Conservation (phyloP, 1,140 invertebrate species). For the Drosophila biarmipes region DNA sequence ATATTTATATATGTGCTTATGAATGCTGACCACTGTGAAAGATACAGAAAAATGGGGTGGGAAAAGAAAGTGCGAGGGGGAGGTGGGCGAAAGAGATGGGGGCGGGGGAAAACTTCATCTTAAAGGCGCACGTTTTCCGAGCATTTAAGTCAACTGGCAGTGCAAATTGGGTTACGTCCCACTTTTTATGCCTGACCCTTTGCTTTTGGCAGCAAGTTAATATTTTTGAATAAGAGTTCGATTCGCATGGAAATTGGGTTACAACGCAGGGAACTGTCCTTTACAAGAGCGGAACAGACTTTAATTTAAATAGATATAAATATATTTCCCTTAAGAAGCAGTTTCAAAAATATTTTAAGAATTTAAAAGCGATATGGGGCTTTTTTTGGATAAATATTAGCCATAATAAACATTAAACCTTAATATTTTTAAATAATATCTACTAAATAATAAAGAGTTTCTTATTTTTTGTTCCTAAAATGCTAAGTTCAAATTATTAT, state of each 20-base stretch:
- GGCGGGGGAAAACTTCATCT: background rate
- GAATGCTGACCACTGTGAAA: background rate
- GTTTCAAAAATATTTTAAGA: too few species aligned
- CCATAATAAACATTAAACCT: too few species aligned
- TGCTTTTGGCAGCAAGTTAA: conserved; percentile 14
- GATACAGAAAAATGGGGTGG: background rate
- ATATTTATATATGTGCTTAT: background rate
- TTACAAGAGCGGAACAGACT: background rate
- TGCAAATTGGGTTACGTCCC: conserved; percentile 31
- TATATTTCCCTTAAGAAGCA: background rate
- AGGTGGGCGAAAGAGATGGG: too few species aligned
- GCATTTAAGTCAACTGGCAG: conserved; percentile 6
- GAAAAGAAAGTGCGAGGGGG: background rate
- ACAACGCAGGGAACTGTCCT: background rate
- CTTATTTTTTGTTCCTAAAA: too few species aligned
- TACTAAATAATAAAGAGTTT: too few species aligned
- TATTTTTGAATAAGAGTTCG: conserved; percentile 17
- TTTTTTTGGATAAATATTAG: too few species aligned
- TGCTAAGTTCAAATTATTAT: too few species aligned
- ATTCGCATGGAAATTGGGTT: conserved; percentile 7
- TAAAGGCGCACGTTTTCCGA: conserved; percentile 13
- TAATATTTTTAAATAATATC: too few species aligned
- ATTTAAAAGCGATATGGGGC: too few species aligned
- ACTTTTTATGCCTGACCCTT: conserved; percentile 25
- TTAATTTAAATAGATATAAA: background rate